Percentiles rank a stretch among this genome's conserved stretches.
These are phyloP conservation scores for Ceratosolen solmsi DNA, from an alignment of 1,140 invertebrate genomes.

Conservation along the genomic window DNA sequence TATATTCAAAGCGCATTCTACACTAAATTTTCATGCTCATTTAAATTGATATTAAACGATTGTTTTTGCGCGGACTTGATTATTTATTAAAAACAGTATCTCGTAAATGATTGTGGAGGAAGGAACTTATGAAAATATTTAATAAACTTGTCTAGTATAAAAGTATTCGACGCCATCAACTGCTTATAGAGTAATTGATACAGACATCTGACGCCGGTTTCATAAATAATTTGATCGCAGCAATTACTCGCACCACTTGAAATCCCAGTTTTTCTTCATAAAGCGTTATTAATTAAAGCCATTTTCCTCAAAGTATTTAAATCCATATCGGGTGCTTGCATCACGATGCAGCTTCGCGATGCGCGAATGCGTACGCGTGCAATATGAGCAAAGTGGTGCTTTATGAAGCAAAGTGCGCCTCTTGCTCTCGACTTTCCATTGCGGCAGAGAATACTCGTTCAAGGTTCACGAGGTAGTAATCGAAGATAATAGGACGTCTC, in stretches of 20 bases:
- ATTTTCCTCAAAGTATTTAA: not conserved
- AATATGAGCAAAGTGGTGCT: constrained; percentile 19
- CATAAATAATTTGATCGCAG: not conserved
- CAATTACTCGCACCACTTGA: not conserved
- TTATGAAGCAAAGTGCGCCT: constrained; percentile 24
- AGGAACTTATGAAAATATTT: too few relatives aligned
- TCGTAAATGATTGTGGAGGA: too few relatives aligned
- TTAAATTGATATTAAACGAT: too few relatives aligned
- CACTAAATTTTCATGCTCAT: too few relatives aligned
- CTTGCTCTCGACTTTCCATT: constrained; percentile 42
- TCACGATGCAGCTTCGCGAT: too few relatives aligned
- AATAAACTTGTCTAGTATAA: too few relatives aligned
- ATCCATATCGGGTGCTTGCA: not conserved
- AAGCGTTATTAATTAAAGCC: not conserved
- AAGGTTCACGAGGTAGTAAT: constrained; percentile 40
- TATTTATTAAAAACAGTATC: too few relatives aligned
- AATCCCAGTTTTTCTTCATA: not conserved
- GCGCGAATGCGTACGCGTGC: not conserved
- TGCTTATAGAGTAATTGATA: not conserved
- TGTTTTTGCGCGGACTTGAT: too few relatives aligned
- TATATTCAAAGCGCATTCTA: too few relatives aligned
- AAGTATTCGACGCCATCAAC: too few relatives aligned
- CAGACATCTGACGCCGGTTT: not conserved
- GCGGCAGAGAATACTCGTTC: constrained; percentile 16
- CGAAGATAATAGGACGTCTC: constrained; percentile 46